phyloP scores from a whole-genome alignment of 2,888 invertebrate genomes.

The Drosophila pseudotalamancana region DNA sequence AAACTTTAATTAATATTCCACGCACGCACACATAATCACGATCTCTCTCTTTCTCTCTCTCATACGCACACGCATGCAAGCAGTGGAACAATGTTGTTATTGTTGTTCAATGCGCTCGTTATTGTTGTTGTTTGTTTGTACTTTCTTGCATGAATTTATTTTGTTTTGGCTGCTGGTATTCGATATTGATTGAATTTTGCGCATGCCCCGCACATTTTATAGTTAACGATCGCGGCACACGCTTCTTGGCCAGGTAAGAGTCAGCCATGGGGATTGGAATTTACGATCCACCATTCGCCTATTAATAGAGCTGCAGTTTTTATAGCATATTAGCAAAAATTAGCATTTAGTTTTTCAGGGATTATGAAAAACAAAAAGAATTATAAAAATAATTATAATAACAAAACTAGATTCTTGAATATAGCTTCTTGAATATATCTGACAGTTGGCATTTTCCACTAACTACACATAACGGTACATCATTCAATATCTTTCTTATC shows the following conservation, averaged over 20 bases:
- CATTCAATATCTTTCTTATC: too few species aligned
- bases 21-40: constrained; percentile 52
- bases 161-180: constrained; percentile 50
- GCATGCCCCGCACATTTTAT: constrained; percentile 47
- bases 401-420: too few species aligned
- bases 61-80: background rate
- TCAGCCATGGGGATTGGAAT: constrained; percentile 32
- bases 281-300: constrained; percentile 8
- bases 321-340: background rate
- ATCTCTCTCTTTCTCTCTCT: constrained; percentile 2
- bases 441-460: too few species aligned
- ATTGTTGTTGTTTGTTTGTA: constrained; percentile 34
- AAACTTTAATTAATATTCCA: constrained; percentile 81
- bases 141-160: constrained; percentile 33
- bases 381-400: too few species aligned
- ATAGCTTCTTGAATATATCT: too few species aligned
- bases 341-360: too few species aligned
- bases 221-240: constrained; percentile 53
- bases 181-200: constrained; percentile 47
- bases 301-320: constrained; percentile 25
- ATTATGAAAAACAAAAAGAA: too few species aligned
- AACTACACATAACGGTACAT: too few species aligned
- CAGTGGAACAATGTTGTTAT: constrained; percentile 57
- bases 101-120: constrained; percentile 43
- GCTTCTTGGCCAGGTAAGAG: constrained; percentile 34